Percentiles rank a stretch among this genome's conserved stretches.
phyloP scores from a whole-genome alignment of 1,140 invertebrate species.

The Magallana angulata region DNA sequence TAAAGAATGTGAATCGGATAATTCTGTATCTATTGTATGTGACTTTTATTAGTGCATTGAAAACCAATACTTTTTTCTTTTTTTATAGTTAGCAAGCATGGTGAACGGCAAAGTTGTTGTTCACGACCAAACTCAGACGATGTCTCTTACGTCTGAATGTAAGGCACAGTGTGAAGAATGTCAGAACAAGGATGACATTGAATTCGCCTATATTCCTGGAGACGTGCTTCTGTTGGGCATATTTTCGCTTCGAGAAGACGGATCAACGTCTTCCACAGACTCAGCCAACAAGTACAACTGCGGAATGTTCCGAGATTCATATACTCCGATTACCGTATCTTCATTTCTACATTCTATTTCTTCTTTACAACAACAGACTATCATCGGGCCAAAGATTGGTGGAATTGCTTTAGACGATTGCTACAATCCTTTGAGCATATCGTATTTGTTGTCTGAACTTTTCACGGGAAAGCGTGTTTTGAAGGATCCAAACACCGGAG shows the following conservation, averaged over 20 bases:
- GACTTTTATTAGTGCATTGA: too few relatives aligned
- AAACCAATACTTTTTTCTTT: too few relatives aligned
- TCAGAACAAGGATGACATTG: slow-evolving; percentile 40
- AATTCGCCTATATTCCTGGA: slow-evolving; percentile 64
- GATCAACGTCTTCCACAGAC: slow-evolving; percentile 14
- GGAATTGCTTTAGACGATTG: slow-evolving; percentile 71
- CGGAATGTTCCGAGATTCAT: slow-evolving; percentile 54
- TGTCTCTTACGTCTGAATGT: slow-evolving; percentile 45
- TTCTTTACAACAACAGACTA: neutral
- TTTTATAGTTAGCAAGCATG: neutral
- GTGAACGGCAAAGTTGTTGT: neutral
- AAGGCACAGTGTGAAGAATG: slow-evolving; percentile 52
- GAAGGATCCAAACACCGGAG: slow-evolving; percentile 43
- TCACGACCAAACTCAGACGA: neutral
- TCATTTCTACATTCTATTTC: slow-evolving; percentile 57
- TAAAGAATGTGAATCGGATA: too few relatives aligned
- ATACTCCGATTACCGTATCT: slow-evolving; percentile 59
- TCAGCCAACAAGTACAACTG: slow-evolving; percentile 52
- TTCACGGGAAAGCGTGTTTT: slow-evolving; percentile 59
- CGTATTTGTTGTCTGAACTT: slow-evolving; percentile 54
- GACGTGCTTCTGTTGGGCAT: slow-evolving; percentile 67
- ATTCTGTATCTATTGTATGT: too few relatives aligned
- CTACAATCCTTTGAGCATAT: slow-evolving; percentile 65
- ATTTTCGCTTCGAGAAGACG: slow-evolving; percentile 62
- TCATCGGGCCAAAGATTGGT: slow-evolving; percentile 56